Conservation (phyloP, 2,888 invertebrate genomes). For the Pinctada fucata region DNA sequence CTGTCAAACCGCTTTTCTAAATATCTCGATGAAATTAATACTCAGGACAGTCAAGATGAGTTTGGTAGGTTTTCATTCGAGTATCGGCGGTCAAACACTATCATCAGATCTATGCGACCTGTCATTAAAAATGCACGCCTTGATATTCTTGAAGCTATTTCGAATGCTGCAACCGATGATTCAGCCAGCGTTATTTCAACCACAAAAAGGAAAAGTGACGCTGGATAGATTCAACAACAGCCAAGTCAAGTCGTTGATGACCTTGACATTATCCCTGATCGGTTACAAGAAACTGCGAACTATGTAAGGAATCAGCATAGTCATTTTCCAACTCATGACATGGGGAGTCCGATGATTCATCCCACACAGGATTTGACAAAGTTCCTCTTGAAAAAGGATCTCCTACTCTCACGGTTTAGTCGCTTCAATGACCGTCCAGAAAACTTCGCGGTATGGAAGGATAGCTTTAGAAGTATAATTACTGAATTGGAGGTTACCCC, state of each 20-base stretch:
- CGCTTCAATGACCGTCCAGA: constrained; percentile 21
- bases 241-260: neutral
- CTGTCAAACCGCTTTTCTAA: neutral
- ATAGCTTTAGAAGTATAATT: constrained; percentile 15
- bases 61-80: neutral
- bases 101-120: neutral
- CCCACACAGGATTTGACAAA: constrained; percentile 20
- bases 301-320: neutral
- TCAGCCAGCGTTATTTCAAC: neutral
- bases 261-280: neutral
- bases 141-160: neutral
- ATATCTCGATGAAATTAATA: neutral
- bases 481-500: constrained; percentile 27
- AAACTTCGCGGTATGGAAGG: constrained; percentile 14
- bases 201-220: neutral
- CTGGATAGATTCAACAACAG: neutral
- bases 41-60: neutral
- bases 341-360: neutral
- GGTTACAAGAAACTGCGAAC: neutral
- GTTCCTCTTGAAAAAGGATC: constrained; percentile 24
- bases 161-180: neutral
- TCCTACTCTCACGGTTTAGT: constrained; percentile 18
- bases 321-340: neutral
- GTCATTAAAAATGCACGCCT: neutral
- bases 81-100: neutral